phyloP scores from a whole-genome alignment of 2,797 vertebrate genomes.

The Galaxias olidus region DNA sequence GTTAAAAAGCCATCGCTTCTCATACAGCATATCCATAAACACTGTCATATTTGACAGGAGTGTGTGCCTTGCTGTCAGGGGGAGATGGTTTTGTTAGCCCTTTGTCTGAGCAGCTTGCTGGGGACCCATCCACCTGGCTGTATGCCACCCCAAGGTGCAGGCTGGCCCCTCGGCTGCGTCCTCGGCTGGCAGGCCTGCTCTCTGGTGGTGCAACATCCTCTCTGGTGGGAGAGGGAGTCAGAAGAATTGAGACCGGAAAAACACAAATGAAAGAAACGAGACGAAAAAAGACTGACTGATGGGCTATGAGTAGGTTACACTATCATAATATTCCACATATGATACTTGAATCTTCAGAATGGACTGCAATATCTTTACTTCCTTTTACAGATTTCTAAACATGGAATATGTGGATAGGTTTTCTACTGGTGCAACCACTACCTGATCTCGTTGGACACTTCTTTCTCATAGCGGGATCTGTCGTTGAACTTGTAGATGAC shows the following conservation, averaged over 20 bases:
- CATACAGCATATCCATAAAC: conserved; percentile 61
- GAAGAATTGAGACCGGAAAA: neutral
- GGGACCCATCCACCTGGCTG: conserved; percentile 29
- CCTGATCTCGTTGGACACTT: conserved; percentile 84
- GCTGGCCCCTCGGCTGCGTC: conserved; percentile 55
- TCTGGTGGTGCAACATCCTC: conserved; percentile 72
- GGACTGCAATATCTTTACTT: too few species aligned
- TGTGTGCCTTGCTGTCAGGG: conserved; percentile 40
- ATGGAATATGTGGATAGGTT: too few species aligned
- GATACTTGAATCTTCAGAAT: too few species aligned
- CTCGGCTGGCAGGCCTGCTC: conserved; percentile 70
- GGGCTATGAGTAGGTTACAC: too few species aligned
- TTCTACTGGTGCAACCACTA: conserved; percentile 43
- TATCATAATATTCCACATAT: too few species aligned
- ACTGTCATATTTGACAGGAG: conserved; percentile 45
- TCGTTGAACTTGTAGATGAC: conserved; percentile 76
- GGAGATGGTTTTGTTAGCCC: conserved; percentile 11
- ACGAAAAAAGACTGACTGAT: neutral
- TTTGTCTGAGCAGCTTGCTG: conserved; percentile 10
- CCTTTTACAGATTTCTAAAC: too few species aligned
- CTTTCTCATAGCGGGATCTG: conserved; percentile 63
- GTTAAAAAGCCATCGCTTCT: conserved; percentile 3
- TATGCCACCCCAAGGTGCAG: conserved; percentile 60
- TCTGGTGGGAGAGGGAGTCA: conserved; percentile 44
- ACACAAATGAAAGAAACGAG: neutral